Evolutionary conservation across 2,113 vertebrate genomes (phyloP), one percentile per base, ranked within the genome.

Genomic region (Hoplias malabaricus): DNA sequence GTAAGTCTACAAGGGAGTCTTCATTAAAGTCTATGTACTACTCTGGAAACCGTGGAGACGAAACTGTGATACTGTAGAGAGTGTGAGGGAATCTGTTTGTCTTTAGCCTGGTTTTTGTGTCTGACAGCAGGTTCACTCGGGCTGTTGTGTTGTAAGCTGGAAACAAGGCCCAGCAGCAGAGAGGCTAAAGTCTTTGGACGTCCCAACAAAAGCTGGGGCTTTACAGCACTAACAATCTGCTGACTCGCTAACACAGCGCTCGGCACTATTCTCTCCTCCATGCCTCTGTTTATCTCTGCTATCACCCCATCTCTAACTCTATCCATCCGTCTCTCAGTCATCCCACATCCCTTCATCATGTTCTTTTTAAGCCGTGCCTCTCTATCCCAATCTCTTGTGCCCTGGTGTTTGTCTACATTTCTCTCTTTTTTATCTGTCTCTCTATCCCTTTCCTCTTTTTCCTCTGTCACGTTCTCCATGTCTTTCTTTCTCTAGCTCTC

Each of bases 171-270:
- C 27, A 5, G 43, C 69, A 80, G 82, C 81, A 79, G 75, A 57
- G 25, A 75, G 21, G 84, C 86, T 91, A 92, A 92, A 92, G 86
- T 90, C 89, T 80, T 42, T 48, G 70, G 65, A 81, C 74, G 79
- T 46, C 14, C 31, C 75, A 77, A 93, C 92, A 93, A 93, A 88
- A 85, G 87, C 78, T 74, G 57, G 6, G 86, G 88, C 90, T 87
- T 92, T 91, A 90, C 59, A 83, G 72, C 83, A 81, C 50, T 33
- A 21, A 76, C 89, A 93, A 92, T 92, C 85, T 92, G 93, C 93
- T 94, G 93, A 94, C 92, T 86, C 85, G 83, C 82, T 91, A 91
- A 92, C 88, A 34, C 89, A 70, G 78, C 78, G 82, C 86, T 90
- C 87, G 87, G 85, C 86, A 21, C 77, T 84, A 79, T 71, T 80